phyloP scores from a whole-genome alignment of 2,113 vertebrate species.

The Tragelaphus scriptus region DNA sequence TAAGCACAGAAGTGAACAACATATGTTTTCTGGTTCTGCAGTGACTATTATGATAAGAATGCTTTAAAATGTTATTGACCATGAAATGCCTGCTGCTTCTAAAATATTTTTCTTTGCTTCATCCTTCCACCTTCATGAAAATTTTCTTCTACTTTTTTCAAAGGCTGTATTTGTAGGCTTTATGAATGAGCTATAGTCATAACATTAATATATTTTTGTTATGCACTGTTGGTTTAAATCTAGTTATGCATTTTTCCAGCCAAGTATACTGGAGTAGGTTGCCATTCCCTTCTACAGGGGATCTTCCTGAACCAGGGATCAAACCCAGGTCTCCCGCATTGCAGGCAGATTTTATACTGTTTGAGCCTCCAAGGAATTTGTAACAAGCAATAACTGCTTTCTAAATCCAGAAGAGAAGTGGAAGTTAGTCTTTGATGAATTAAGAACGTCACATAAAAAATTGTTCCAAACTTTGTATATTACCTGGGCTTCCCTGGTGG shows the following conservation, averaged over 20 bases:
- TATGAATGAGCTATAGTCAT: background rate
- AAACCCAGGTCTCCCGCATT: too few species aligned
- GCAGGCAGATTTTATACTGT: too few species aligned
- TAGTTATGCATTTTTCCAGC: background rate
- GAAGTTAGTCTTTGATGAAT: too few species aligned
- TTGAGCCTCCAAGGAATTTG: too few species aligned
- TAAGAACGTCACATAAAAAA: too few species aligned
- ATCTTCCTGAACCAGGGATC: too few species aligned
- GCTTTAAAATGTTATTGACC: background rate
- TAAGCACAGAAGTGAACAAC: background rate
- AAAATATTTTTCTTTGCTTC: background rate
- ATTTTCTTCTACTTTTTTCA: background rate
- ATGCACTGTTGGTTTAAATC: background rate
- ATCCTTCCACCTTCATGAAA: background rate
- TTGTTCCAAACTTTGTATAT: too few species aligned
- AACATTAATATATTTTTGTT: background rate
- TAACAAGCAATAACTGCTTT: too few species aligned
- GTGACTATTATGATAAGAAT: background rate
- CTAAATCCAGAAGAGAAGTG: too few species aligned
- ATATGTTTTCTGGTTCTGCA: background rate
- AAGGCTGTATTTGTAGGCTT: background rate
- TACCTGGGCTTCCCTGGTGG: too few species aligned
- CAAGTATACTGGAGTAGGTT: too few species aligned
- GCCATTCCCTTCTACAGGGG: too few species aligned
- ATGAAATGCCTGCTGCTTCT: background rate